Evolutionary conservation across 2,888 invertebrate genomes (phyloP).

Genomic region (Epistrophe grossulariae): DNA sequence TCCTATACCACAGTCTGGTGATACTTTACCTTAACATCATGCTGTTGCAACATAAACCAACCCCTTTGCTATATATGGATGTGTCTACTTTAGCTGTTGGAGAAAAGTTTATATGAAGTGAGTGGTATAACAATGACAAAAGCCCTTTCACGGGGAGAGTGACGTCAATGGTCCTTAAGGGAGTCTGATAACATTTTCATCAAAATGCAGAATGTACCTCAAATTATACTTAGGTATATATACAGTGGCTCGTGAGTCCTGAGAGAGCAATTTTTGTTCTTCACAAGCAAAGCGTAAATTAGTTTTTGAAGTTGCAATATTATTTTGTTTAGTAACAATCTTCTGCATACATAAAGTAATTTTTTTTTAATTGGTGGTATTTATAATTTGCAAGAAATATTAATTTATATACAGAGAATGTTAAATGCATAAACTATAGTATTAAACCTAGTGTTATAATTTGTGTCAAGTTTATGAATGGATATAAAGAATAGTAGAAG

Average conservation of each 20-base stretch:
- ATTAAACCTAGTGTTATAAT: no score
- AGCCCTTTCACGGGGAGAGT: slow-evolving; percentile 44
- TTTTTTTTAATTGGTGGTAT: not conserved
- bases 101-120: slow-evolving; percentile 59
- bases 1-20: not conserved
- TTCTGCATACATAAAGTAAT: not conserved
- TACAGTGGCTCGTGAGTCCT: slow-evolving; percentile 20
- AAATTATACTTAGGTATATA: slow-evolving; percentile 9
- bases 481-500: no score
- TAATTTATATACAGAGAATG: no score
- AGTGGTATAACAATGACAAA: slow-evolving; percentile 63
- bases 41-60: slow-evolving; percentile 6
- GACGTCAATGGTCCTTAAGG: slow-evolving; percentile 66
- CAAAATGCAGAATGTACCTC: slow-evolving; percentile 33
- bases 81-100: slow-evolving; percentile 29
- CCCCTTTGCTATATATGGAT: not conserved
- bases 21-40: slow-evolving; percentile 44
- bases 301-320: slow-evolving; percentile 39
- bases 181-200: slow-evolving; percentile 66
- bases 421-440: no score
- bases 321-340: slow-evolving; percentile 27
- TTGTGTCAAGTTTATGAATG: no score
- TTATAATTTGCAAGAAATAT: not conserved
- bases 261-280: slow-evolving; percentile 36
- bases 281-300: slow-evolving; percentile 19